Conservation (phyloP, 2,888 invertebrate species). For the Deilephila elpenor region DNA sequence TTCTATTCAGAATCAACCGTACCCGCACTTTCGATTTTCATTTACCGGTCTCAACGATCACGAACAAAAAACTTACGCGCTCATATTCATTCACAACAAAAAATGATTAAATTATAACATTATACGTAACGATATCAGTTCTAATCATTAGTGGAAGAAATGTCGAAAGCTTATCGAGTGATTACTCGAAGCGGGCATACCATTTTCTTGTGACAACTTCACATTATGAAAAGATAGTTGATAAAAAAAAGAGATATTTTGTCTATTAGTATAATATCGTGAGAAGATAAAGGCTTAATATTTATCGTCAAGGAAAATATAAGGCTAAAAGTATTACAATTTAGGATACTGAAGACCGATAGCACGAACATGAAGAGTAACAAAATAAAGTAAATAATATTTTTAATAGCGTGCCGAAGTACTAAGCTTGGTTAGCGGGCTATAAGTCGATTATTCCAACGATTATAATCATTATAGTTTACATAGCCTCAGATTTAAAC, state of each 20-base stretch:
- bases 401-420: background rate
- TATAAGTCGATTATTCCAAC: slow-evolving; percentile 6
- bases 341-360: too few relatives aligned
- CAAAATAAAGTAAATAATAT: background rate
- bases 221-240: background rate
- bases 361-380: background rate
- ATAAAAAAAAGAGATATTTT: background rate
- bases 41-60: slow-evolving; percentile 19
- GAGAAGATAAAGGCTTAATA: too few relatives aligned
- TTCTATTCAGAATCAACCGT: slow-evolving; percentile 25
- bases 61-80: slow-evolving; percentile 27
- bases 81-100: background rate
- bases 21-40: slow-evolving; percentile 42
- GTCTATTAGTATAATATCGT: background rate
- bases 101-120: background rate
- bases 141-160: slow-evolving; percentile 8
- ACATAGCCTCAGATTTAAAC: background rate
- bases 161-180: slow-evolving; percentile 10
- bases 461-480: slow-evolving; percentile 9
- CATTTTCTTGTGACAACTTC: slow-evolving; percentile 15
- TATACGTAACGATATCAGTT: slow-evolving; percentile 7
- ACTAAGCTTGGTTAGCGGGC: background rate
- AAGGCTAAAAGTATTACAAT: too few relatives aligned
- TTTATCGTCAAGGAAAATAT: too few relatives aligned
- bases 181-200: background rate